These are phyloP conservation scores for Clitarchus hookeri DNA, from an alignment of 2,888 invertebrate genomes.

Conservation along the genomic window DNA sequence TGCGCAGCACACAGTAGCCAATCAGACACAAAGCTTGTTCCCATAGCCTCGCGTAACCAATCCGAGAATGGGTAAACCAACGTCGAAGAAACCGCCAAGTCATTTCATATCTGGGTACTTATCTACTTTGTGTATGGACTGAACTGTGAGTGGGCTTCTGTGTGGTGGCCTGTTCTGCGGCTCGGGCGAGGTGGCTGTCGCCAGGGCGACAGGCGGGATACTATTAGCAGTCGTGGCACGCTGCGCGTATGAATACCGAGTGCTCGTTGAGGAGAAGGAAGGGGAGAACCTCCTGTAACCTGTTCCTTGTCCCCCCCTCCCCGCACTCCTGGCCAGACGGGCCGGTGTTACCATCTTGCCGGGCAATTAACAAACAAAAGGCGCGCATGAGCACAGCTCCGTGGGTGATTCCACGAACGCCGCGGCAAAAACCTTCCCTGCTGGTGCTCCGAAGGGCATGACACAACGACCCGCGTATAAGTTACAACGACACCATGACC, in stretches of 20 bases:
- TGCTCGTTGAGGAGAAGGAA: background rate
- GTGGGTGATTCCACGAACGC: background rate
- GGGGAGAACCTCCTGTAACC: background rate
- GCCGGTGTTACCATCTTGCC: background rate
- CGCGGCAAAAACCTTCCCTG: background rate
- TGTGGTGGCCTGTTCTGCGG: too few species aligned
- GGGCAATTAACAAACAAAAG: slow-evolving; percentile 14
- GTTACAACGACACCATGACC: too few species aligned
- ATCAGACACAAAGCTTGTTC: too few species aligned
- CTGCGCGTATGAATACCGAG: background rate
- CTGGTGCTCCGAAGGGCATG: background rate
- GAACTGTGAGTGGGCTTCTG: too few species aligned
- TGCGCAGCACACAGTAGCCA: too few species aligned
- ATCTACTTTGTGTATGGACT: too few species aligned
- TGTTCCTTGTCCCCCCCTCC: background rate
- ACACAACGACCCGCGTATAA: background rate
- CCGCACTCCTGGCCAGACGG: background rate
- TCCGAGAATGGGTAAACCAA: too few species aligned
- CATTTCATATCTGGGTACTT: too few species aligned
- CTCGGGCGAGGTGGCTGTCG: too few species aligned
- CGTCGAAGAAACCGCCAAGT: too few species aligned
- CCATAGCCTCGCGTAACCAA: too few species aligned
- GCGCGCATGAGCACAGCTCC: background rate
- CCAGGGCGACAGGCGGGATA: background rate
- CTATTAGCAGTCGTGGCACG: slow-evolving; percentile 1